Evolutionary conservation across 2,113 vertebrate genomes (phyloP).

Genomic region (Ammospiza nelsoni): DNA sequence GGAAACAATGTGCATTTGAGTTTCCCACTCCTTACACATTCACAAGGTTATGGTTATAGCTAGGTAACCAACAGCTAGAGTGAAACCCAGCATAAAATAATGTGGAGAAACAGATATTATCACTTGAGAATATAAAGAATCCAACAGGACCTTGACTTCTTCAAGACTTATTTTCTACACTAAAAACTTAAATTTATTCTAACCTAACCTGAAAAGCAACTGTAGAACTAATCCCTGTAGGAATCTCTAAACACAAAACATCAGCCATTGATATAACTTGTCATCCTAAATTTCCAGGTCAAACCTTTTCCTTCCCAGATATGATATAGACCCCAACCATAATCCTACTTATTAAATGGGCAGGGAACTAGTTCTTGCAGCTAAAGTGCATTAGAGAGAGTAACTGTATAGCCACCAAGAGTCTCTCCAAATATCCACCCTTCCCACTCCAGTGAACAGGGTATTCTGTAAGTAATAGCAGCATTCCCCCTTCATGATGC

Average conservation of each 20-base stretch:
- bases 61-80: background rate
- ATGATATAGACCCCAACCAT: background rate
- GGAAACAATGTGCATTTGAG: background rate
- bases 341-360: background rate
- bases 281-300: background rate
- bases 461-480: background rate
- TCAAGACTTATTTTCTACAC: background rate
- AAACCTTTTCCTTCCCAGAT: background rate
- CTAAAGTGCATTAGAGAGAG: background rate
- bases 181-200: background rate
- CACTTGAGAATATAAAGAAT: background rate
- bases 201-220: background rate
- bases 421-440: background rate
- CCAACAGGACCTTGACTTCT: background rate
- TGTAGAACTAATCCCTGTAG: background rate
- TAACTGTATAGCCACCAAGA: background rate
- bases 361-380: background rate
- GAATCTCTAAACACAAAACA: background rate
- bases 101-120: background rate
- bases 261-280: background rate
- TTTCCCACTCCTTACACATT: background rate
- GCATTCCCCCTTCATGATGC: background rate
- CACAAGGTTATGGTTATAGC: background rate
- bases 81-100: background rate
- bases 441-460: background rate